A percentile compares a stretch with the other conserved stretches of the same genome.
Evolutionary conservation across 2,797 vertebrate genomes (phyloP).

Genomic region (Liasis olivaceus): DNA sequence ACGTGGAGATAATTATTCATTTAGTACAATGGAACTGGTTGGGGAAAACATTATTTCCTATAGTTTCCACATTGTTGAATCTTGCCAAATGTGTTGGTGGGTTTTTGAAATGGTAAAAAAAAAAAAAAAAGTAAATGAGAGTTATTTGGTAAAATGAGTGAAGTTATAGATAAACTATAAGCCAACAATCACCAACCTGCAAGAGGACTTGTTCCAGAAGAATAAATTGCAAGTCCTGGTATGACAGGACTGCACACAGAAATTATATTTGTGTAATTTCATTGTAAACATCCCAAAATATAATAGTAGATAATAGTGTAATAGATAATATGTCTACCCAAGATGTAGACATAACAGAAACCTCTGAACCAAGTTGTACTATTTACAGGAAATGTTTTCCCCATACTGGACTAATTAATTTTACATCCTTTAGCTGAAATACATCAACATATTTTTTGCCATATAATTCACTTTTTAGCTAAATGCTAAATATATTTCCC

Average conservation of each 20-base stretch:
- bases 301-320: not conserved
- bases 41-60: not conserved
- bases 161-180: not conserved
- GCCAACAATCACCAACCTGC: not conserved
- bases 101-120: not conserved
- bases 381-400: not conserved
- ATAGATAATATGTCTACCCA: not conserved
- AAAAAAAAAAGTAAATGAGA: not conserved
- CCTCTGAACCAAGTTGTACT: not conserved
- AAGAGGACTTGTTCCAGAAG: not conserved
- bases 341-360: not conserved
- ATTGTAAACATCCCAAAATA: not conserved
- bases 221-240: not conserved
- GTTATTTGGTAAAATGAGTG: not conserved
- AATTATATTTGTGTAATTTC: not conserved
- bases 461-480: not conserved
- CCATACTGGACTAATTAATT: not conserved
- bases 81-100: not conserved
- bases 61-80: not conserved
- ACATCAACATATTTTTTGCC: not conserved
- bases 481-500: not conserved
- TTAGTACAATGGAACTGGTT: not conserved
- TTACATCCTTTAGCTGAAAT: not conserved
- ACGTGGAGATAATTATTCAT: not conserved
- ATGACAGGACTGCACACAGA: not conserved